These are phyloP conservation scores for Myodes glareolus DNA, from an alignment of 2,113 vertebrate species.

Conservation along the genomic window DNA sequence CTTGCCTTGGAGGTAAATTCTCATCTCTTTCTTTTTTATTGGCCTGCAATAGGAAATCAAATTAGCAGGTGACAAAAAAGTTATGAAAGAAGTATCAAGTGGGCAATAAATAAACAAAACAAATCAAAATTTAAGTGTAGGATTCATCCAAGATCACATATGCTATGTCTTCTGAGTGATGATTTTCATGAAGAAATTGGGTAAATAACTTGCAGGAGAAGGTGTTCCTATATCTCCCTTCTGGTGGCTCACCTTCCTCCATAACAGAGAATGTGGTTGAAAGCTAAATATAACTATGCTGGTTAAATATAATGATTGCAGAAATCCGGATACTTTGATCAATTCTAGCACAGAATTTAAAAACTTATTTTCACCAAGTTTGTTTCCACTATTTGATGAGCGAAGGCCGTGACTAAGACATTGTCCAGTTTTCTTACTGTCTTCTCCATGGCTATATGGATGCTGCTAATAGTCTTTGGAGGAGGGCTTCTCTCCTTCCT, in stretches of 20 bases:
- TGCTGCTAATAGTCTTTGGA: background rate
- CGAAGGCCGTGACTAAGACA: background rate
- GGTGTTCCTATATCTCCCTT: background rate
- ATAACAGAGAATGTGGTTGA: background rate
- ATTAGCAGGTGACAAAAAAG: background rate
- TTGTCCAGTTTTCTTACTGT: background rate
- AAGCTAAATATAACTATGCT: background rate
- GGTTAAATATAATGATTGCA: background rate
- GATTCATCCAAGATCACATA: background rate
- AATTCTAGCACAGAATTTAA: background rate
- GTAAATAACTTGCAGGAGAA: background rate
- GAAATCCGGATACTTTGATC: background rate
- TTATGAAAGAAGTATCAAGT: background rate
- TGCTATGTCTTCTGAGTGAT: background rate
- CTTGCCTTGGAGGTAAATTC: conserved; percentile 76
- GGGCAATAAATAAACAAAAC: background rate
- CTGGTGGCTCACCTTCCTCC: background rate
- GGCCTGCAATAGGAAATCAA: conserved; percentile 73
- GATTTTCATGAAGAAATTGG: background rate
- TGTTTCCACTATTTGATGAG: background rate
- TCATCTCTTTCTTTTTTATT: conserved; percentile 79
- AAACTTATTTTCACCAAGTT: background rate
- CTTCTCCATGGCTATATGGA: background rate
- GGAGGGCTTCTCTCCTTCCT: background rate
- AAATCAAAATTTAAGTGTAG: no score